Percentiles rank a stretch among this genome's conserved stretches.
Evolutionary conservation across 1,140 invertebrate species (phyloP).

Genomic region (Solenopsis invicta): DNA sequence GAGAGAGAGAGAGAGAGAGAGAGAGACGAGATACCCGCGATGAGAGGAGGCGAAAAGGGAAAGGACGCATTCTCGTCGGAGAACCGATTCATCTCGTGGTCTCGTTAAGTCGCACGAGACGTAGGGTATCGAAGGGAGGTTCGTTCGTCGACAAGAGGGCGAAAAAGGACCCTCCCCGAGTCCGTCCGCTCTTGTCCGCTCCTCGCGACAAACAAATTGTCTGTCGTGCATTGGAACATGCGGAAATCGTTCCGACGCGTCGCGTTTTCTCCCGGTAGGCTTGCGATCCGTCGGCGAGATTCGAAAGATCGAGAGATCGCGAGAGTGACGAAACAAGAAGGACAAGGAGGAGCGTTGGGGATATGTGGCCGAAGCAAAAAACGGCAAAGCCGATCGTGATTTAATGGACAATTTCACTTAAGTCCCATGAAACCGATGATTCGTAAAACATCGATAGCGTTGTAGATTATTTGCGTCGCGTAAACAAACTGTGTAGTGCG

Average conservation of each 20-base stretch:
- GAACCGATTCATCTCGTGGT: conserved; percentile 77
- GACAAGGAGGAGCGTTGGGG: conserved; percentile 55
- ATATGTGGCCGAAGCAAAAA: conserved; percentile 60
- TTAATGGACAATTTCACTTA: conserved; percentile 52
- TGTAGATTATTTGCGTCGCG: not conserved
- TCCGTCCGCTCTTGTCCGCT: conserved; percentile 31
- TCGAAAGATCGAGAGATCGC: conserved; percentile 54
- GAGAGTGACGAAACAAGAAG: conserved; percentile 57
- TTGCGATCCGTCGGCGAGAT: conserved; percentile 57
- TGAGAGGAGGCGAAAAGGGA: conserved; percentile 24
- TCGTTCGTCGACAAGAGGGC: conserved; percentile 46
- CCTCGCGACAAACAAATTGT: conserved; percentile 75
- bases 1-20: conserved; percentile 2
- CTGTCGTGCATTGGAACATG: conserved; percentile 66
- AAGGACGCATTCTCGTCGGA: conserved; percentile 67
- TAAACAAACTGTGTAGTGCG: not conserved
- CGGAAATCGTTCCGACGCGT: conserved; percentile 66
- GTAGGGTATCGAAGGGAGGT: conserved; percentile 53
- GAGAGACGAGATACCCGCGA: not conserved
- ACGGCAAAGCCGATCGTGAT: conserved; percentile 55
- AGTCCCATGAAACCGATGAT: conserved; percentile 52
- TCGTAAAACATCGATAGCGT: conserved; percentile 12
- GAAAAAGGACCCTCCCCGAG: conserved; percentile 53
- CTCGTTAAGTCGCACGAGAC: conserved; percentile 75
- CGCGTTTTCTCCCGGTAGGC: conserved; percentile 20